Conservation (phyloP, 2,888 invertebrate genomes). For the Julus scandinavius region DNA sequence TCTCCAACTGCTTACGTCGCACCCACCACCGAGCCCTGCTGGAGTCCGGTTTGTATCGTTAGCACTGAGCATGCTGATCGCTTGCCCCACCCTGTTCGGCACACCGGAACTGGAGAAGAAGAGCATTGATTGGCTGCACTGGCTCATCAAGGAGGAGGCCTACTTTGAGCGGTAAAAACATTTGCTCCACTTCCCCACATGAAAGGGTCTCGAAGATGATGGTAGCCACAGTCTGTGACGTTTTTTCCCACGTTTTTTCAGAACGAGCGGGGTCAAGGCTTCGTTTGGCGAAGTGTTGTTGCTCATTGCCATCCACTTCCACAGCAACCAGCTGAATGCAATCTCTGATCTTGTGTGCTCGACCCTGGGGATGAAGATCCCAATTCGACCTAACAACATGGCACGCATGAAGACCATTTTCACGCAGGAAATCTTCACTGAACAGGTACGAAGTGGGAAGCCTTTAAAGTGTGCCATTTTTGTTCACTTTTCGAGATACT, state of each 20-base stretch:
- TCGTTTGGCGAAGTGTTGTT: conserved; percentile 96
- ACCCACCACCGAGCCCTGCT: conserved; percentile 88
- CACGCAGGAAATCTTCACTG: conserved; percentile 96
- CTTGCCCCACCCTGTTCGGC: conserved; percentile 87
- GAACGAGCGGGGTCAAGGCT: conserved; percentile 78
- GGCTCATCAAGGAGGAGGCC: conserved; percentile 90
- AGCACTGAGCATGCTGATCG: conserved; percentile 90
- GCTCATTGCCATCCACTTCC: conserved; percentile 96
- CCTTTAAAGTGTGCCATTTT: no score
- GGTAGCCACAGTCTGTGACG: background rate
- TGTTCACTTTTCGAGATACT: no score
- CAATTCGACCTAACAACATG: conserved; percentile 85
- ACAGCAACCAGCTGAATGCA: conserved; percentile 91
- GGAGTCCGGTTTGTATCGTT: conserved; percentile 93
- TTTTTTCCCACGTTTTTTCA: conserved; percentile 64
- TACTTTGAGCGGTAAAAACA: conserved; percentile 80
- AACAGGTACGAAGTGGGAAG: conserved; percentile 74
- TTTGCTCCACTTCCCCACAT: background rate
- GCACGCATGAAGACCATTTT: conserved; percentile 92
- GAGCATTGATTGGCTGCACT: conserved; percentile 91
- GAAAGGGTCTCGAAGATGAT: background rate
- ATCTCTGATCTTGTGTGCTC: conserved; percentile 94
- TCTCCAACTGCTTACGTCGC: conserved; percentile 85
- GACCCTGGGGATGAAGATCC: conserved; percentile 94
- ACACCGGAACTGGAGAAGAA: conserved; percentile 82